phyloP scores from a whole-genome alignment of 2,888 invertebrate genomes.

The Troilus luridus region DNA sequence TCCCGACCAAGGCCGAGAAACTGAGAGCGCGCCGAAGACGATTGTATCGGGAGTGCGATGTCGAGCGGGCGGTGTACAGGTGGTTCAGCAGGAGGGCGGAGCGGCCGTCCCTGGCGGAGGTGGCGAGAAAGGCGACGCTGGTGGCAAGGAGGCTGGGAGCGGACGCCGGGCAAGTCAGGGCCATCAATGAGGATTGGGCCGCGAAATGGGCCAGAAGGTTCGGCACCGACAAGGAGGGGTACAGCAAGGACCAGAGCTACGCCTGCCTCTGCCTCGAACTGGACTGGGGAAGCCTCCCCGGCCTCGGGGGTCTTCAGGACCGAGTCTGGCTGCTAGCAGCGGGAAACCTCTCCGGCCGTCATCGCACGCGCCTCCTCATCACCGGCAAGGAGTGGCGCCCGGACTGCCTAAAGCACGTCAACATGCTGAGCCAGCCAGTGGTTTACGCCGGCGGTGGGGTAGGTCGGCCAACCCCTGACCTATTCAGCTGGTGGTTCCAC shows the following conservation, averaged over 20 bases:
- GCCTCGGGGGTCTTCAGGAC: conserved; percentile 65
- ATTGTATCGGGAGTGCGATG: conserved; percentile 66
- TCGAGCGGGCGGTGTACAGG: conserved; percentile 66
- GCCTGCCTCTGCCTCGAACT: conserved; percentile 69
- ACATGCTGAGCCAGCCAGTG: conserved; percentile 72
- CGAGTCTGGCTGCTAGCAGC: conserved; percentile 70
- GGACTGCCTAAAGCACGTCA: conserved; percentile 69
- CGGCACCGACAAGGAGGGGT: conserved; percentile 65
- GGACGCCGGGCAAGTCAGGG: conserved; percentile 58
- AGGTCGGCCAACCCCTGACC: conserved; percentile 69
- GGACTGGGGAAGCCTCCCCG: conserved; percentile 70
- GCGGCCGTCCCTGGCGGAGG: conserved; percentile 53
- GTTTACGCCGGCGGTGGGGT: conserved; percentile 71
- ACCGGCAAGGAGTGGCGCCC: conserved; percentile 71
- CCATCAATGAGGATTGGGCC: conserved; percentile 64
- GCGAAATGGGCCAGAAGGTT: conserved; percentile 64
- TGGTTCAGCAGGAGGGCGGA: conserved; percentile 65
- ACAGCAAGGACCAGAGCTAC: conserved; percentile 69
- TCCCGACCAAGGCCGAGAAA: conserved; percentile 64
- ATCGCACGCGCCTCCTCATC: conserved; percentile 71
- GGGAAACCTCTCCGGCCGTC: conserved; percentile 70
- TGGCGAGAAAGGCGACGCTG: conserved; percentile 63
- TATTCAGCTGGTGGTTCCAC: conserved; percentile 72
- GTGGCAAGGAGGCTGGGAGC: conserved; percentile 64
- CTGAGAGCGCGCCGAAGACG: conserved; percentile 59